phyloP scores from a whole-genome alignment of 2,113 vertebrate species.

The Apus apus region DNA sequence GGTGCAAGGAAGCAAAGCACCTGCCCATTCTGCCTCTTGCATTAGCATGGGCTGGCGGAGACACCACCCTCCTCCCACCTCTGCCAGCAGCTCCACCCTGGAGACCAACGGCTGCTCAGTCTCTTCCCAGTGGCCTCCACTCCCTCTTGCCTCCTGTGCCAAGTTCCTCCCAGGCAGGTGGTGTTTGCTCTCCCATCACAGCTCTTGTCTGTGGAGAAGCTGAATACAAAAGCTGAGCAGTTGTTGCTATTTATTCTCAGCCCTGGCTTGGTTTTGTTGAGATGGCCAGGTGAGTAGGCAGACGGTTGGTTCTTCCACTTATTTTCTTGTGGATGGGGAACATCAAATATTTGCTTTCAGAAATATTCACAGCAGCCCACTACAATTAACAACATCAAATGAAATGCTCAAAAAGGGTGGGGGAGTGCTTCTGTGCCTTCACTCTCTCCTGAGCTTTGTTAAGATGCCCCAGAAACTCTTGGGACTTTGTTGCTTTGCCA shows the following conservation, averaged over 20 bases:
- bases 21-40: neutral
- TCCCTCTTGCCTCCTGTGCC: neutral
- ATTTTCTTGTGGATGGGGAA: slow-evolving; percentile 8
- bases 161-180: slow-evolving; percentile 38
- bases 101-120: neutral
- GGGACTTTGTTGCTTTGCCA: neutral
- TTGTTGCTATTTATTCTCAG: slow-evolving; percentile 25
- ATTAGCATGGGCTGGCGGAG: neutral
- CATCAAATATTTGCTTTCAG: slow-evolving; percentile 58
- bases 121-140: neutral
- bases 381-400: neutral
- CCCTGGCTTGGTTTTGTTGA: neutral
- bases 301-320: neutral
- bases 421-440: neutral
- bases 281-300: neutral
- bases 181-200: slow-evolving; percentile 35
- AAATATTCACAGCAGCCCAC: neutral
- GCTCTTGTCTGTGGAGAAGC: neutral
- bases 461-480: neutral
- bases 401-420: neutral
- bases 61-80: neutral
- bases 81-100: neutral
- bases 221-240: slow-evolving; percentile 6
- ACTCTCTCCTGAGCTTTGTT: neutral
- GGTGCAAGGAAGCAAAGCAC: neutral